Evolutionary conservation across 2,113 vertebrate genomes (phyloP).

Genomic region (Takifugu bimaculatus): DNA sequence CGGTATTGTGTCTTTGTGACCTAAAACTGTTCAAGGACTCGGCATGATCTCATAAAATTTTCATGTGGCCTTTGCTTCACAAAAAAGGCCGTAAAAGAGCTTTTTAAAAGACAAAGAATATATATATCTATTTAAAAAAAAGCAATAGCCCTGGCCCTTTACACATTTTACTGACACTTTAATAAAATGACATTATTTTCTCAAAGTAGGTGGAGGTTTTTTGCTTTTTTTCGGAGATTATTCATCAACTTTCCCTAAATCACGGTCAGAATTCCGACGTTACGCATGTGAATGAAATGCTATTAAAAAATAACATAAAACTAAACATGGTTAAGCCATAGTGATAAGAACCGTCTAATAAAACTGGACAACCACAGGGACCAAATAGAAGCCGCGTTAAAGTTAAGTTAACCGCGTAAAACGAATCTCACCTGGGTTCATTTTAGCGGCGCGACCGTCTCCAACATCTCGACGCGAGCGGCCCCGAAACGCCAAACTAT

Average conservation of each 20-base stretch:
- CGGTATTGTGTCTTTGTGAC: slow-evolving; percentile 52
- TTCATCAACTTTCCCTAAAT: too few relatives aligned
- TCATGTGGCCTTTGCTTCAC: background rate
- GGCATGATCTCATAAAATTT: too few relatives aligned
- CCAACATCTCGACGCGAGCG: slow-evolving; percentile 44
- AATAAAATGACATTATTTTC: background rate
- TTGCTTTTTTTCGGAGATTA: too few relatives aligned
- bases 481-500: background rate
- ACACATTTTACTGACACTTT: background rate
- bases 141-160: too few relatives aligned
- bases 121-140: too few relatives aligned
- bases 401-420: background rate
- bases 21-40: slow-evolving; percentile 15
- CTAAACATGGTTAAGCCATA: background rate
- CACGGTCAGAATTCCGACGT: too few relatives aligned
- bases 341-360: background rate
- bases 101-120: background rate
- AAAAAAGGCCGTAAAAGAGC: background rate
- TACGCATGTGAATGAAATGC: too few relatives aligned
- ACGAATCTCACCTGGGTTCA: slow-evolving; percentile 66
- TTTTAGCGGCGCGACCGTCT: slow-evolving; percentile 41
- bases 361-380: too few relatives aligned
- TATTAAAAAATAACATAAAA: background rate
- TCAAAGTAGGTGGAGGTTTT: too few relatives aligned
- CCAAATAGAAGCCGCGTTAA: background rate